These are phyloP conservation scores for Pao palembangensis DNA, from an alignment of 2,113 vertebrate genomes.

Conservation along the genomic window DNA sequence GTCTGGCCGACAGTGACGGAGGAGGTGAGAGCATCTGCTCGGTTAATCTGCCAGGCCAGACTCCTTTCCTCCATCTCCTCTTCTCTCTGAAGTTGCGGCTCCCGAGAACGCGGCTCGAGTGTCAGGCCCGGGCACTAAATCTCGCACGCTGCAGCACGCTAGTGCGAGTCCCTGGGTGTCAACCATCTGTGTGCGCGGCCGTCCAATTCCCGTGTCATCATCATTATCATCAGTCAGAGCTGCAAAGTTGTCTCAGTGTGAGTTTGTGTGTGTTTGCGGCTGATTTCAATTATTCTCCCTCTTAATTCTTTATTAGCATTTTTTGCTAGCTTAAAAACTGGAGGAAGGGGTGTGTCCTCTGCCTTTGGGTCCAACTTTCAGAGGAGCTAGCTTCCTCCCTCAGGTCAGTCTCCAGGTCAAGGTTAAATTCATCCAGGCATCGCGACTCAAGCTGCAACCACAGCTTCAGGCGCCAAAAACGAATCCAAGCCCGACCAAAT, in stretches of 20 bases:
- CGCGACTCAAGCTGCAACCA: too few species aligned
- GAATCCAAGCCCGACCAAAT: too few species aligned
- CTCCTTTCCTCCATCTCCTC: background rate
- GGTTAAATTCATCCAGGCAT: too few species aligned
- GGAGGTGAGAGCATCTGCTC: slow-evolving; percentile 61
- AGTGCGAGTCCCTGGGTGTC: slow-evolving; percentile 57
- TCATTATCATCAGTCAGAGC: slow-evolving; percentile 65
- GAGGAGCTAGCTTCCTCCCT: slow-evolving; percentile 3
- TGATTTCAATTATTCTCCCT: background rate
- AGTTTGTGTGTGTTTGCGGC: slow-evolving; percentile 15
- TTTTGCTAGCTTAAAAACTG: too few species aligned
- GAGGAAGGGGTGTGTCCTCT: too few species aligned
- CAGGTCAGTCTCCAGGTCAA: background rate
- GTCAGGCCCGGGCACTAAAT: slow-evolving; percentile 27
- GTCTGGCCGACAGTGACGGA: slow-evolving; percentile 37
- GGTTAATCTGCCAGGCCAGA: slow-evolving; percentile 39
- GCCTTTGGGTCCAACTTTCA: background rate
- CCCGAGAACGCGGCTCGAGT: slow-evolving; percentile 40
- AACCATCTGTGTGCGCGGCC: slow-evolving; percentile 74
- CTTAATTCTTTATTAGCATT: too few species aligned
- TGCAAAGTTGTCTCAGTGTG: slow-evolving; percentile 18
- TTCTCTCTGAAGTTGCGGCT: slow-evolving; percentile 46
- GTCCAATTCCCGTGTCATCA: slow-evolving; percentile 67
- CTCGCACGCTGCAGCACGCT: slow-evolving; percentile 46
- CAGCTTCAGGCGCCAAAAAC: too few species aligned